phyloP scores from a whole-genome alignment of 2,888 invertebrate genomes.

The Syrista parreyssii region DNA sequence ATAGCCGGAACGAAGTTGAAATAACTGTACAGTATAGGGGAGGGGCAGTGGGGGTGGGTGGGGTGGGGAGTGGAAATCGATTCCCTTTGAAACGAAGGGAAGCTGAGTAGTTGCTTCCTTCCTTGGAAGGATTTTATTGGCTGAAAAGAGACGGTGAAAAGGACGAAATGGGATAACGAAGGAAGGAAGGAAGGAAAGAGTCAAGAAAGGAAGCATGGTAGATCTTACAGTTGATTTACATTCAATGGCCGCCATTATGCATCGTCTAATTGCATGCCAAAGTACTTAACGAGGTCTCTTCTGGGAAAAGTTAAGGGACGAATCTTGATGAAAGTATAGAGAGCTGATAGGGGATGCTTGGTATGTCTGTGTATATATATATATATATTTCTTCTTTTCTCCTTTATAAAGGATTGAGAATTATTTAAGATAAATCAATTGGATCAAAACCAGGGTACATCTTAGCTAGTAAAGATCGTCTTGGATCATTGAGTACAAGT shows the following conservation, averaged over 20 bases:
- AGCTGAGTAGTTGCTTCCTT: slow-evolving; percentile 24
- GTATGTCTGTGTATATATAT: no score
- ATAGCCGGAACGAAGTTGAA: neutral
- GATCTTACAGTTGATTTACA: slow-evolving; percentile 38
- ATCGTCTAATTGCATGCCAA: slow-evolving; percentile 27
- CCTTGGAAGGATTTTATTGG: slow-evolving; percentile 27
- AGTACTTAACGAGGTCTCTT: neutral
- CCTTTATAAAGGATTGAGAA: no score
- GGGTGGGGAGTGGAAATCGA: slow-evolving; percentile 21
- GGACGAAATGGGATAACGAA: slow-evolving; percentile 9
- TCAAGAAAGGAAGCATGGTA: slow-evolving; percentile 25
- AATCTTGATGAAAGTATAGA: neutral
- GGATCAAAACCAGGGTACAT: no score
- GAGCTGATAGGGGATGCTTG: neutral
- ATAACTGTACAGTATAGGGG: neutral
- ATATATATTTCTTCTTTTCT: no score
- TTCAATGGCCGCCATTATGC: slow-evolving; percentile 32
- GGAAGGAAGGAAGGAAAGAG: slow-evolving; percentile 27
- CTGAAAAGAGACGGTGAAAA: neutral
- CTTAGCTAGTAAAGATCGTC: no score
- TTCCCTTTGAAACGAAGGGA: slow-evolving; percentile 33
- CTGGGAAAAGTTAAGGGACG: neutral
- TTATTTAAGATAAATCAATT: no score
- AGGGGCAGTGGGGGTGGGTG: no score
- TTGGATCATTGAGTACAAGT: no score